A percentile compares a stretch with the other conserved stretches of the same genome.
Conservation (phyloP, 2,888 invertebrate species). For the Neocrepidodera transversa region DNA sequence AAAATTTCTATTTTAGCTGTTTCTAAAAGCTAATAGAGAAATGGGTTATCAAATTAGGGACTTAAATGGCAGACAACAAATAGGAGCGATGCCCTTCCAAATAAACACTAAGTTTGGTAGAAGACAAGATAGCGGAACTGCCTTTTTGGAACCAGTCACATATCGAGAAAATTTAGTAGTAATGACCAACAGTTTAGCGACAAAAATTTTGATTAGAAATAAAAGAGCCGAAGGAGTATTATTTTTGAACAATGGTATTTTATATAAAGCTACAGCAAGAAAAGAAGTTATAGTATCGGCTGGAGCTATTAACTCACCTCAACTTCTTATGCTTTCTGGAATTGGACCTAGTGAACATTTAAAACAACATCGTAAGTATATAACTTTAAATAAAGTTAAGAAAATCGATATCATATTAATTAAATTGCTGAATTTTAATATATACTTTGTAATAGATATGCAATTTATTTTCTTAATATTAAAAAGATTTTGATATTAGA, state of each 20-base stretch:
- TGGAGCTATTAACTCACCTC: slow-evolving; percentile 71
- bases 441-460: no score
- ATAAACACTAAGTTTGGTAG: slow-evolving; percentile 73
- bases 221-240: slow-evolving; percentile 71
- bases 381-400: not conserved
- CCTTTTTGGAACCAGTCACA: slow-evolving; percentile 74
- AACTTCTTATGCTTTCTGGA: slow-evolving; percentile 73
- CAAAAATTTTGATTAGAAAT: slow-evolving; percentile 65
- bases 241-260: slow-evolving; percentile 67
- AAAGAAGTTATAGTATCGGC: slow-evolving; percentile 71
- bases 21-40: slow-evolving; percentile 56
- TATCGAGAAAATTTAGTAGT: slow-evolving; percentile 72
- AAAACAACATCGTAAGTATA: slow-evolving; percentile 56
- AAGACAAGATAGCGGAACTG: slow-evolving; percentile 78
- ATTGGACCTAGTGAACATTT: slow-evolving; percentile 65
- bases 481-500: no score
- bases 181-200: slow-evolving; percentile 72
- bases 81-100: slow-evolving; percentile 73
- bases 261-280: slow-evolving; percentile 61
- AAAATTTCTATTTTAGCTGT: slow-evolving; percentile 22
- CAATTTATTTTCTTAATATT: no score
- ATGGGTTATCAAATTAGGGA: slow-evolving; percentile 73
- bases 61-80: slow-evolving; percentile 68
- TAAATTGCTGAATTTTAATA: no score
- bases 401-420: not conserved